Percentiles rank a stretch among this genome's conserved stretches.
These are phyloP conservation scores for Callipepla californica DNA, from an alignment of 2,113 vertebrate species.

Conservation along the genomic window DNA sequence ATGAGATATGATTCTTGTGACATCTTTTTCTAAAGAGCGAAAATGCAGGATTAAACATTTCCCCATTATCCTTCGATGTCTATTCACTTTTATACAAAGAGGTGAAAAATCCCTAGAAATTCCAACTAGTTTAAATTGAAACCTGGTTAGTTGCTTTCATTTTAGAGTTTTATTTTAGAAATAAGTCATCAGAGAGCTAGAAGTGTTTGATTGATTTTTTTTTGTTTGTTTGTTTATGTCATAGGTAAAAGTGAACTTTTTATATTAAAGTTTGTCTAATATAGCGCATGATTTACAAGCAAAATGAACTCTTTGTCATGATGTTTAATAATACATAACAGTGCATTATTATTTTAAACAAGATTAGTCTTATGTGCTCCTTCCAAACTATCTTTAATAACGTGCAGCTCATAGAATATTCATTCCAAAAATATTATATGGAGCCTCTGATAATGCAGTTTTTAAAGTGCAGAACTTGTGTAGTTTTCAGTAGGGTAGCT, in stretches of 20 bases:
- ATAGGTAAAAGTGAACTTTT: neutral
- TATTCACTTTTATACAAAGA: neutral
- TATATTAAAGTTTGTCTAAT: neutral
- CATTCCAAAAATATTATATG: neutral
- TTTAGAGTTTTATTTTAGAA: neutral
- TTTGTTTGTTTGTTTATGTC: neutral
- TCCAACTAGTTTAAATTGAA: neutral
- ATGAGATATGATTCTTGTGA: neutral
- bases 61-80: neutral
- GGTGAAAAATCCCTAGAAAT: neutral
- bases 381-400: neutral
- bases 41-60: neutral
- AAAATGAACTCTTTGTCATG: neutral
- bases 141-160: accelerated
- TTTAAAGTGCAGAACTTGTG: neutral
- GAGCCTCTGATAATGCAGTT: neutral
- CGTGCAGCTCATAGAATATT: neutral
- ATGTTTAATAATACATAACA: neutral
- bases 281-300: neutral
- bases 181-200: neutral
- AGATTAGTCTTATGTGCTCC: neutral
- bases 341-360: neutral
- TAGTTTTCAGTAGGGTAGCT: neutral
- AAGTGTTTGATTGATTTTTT: neutral
- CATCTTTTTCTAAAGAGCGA: neutral